Evolutionary conservation across 2,113 vertebrate species (phyloP), one percentile per base, ranked within the genome.

Genomic region (Larimichthys crocea): DNA sequence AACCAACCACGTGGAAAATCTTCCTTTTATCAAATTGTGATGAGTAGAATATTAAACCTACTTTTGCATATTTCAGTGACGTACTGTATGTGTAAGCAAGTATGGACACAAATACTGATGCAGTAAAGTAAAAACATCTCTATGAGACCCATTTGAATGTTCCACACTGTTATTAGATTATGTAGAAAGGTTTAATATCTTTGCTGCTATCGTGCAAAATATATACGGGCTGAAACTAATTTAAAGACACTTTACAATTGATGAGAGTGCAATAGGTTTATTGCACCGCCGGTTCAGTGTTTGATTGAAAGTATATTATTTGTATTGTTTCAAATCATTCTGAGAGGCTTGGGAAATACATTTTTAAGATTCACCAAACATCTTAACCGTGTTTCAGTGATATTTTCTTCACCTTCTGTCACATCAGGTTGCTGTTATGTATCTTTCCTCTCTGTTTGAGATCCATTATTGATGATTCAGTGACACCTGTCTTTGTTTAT

Each of bases 381-480:
- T 66, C 26, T 24, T 7, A 17, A 57, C 10, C 0, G 9, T 77
- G 22, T 60, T 48, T 67, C 16, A 40, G 53, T 75, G 55, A 71
- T 50, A 29, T 67, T 53, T 59, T 67, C 66, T 2, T 12, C 49
- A 29, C 7, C 19, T 10, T 24, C n/a, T 19, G 12, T 44, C n/a
- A 77, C 86, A 77, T 85, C 81, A 89, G 85, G 89, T 31, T 77
- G 63, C 73, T 90, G 89, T 88, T 89, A 55, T 56, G 15, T 10
- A 6, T 50, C 61, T 42, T 17, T 72, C 10, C 20, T 1, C 16
- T 10, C 17, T 76, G 42, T 83, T 35, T 49, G 19, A 73, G 40
- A 52, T 57, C 10, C 52, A 44, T 57, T 2, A 64, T 22, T 67
- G 35, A 86, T 73, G 74, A 73, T 72, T 70, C 67, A 69, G n/a